Evolutionary conservation across 2,113 vertebrate species (phyloP), one percentile per base, ranked within the genome.

Genomic region (Gobio gobio): DNA sequence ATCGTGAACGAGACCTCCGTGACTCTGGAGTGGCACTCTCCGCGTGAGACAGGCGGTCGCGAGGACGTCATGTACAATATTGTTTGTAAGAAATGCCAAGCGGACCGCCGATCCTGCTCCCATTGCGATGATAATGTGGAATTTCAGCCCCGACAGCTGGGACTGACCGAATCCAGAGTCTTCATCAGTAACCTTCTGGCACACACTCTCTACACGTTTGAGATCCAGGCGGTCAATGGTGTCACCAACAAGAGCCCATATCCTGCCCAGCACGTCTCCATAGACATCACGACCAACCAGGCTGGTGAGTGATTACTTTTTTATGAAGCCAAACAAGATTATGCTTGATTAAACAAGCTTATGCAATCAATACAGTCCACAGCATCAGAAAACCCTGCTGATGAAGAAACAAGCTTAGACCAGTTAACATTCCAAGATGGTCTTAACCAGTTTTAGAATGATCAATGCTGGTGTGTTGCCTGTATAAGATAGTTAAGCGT

Each of bases 281-380:
- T 99, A 89, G 98, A 99, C 93, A 98, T 99, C 94, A 98, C 98
- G 89, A 99, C 98, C 83, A 99, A 99, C 93, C 98, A 99, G 92
- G 98, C 98, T 0, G 98, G 98, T 99, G 92, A 96, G 82, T 45
- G 3, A 5, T 26, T 29, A 45, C 13, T 33, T 8, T 56, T 33
- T 47, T 2, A 43, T 80, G 5, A 29, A 51, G n/a, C 5, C n/a
- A 51, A 47, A 49, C 43, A 75, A 47, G 36, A 68, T 81, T 68
- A 64, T 64, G 40, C 40, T 47, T 18, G n/a, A 80, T 80, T 63
- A 63, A 47, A 26, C 78, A 18, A 47, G 54, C 24, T 33, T 33
- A 54, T 40, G 36, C 22, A 43, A 45, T 61, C 33, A 12, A 78
- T 61, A 24, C 24, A 72, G 40, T 45, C 10, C 68, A n/a, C 20